Conservation (phyloP, 2,797 vertebrate species). For the Chaunax sp. region DNA sequence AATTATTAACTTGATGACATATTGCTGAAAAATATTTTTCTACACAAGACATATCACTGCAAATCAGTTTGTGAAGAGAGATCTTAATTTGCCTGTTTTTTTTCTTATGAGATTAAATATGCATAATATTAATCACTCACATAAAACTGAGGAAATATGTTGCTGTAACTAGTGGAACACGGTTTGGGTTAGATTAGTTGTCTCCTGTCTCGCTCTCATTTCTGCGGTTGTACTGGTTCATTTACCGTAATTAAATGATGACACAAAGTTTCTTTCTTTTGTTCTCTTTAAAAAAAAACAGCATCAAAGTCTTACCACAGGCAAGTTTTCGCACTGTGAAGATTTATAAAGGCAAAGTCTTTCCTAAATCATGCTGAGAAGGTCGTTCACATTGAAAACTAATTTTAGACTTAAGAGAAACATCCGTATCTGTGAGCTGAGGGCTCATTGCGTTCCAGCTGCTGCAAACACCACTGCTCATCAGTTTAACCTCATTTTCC, state of each 20-base stretch:
- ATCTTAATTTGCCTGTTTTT: slow-evolving; percentile 41
- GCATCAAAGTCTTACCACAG: background rate
- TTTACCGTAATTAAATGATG: slow-evolving; percentile 64
- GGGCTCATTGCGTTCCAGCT: slow-evolving; percentile 31
- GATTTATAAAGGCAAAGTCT: background rate
- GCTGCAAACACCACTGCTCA: slow-evolving; percentile 19
- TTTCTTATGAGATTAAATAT: slow-evolving; percentile 38
- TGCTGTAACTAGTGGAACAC: slow-evolving; percentile 28
- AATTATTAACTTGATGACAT: slow-evolving; percentile 53
- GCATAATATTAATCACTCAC: slow-evolving; percentile 37
- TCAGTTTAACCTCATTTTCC: slow-evolving; percentile 1
- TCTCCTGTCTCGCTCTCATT: slow-evolving; percentile 42
- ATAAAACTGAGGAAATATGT: slow-evolving; percentile 28
- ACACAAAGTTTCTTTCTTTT: slow-evolving; percentile 39
- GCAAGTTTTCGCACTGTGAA: slow-evolving; percentile 12
- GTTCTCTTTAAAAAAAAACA: slow-evolving; percentile 8
- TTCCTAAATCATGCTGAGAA: slow-evolving; percentile 17
- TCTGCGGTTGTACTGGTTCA: slow-evolving; percentile 55
- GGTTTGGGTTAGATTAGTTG: slow-evolving; percentile 32
- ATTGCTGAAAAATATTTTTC: slow-evolving; percentile 65
- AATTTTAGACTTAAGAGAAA: slow-evolving; percentile 28
- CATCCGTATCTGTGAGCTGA: slow-evolving; percentile 37
- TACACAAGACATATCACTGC: slow-evolving; percentile 55
- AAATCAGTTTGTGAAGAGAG: slow-evolving; percentile 48
- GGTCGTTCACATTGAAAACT: slow-evolving; percentile 30